A percentile compares a stretch with the other conserved stretches of the same genome.
These are phyloP conservation scores for Crambe crambe DNA, from an alignment of 37 sponge, comb jelly and placozoan species.

Conservation along the genomic window DNA sequence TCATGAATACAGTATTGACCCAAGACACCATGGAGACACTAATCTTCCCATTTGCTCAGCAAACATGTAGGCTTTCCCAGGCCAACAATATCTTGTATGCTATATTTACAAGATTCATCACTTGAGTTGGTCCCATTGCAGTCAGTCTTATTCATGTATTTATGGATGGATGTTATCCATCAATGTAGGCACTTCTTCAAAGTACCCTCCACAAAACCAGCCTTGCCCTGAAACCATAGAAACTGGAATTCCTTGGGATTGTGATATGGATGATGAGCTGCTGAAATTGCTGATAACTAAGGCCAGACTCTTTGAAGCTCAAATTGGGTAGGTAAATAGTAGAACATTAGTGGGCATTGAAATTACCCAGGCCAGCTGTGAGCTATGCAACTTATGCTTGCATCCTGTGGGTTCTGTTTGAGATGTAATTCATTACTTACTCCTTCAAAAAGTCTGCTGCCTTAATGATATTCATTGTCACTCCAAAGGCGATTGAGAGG, in stretches of 20 bases:
- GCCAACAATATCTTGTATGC: no score
- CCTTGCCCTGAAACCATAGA: background rate
- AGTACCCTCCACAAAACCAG: constrained; percentile 10
- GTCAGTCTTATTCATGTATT: no score
- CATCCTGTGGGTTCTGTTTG: background rate
- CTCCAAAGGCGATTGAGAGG: no score
- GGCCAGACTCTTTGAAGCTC: constrained; percentile 49
- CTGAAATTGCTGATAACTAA: constrained; percentile 33
- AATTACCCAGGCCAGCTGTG: background rate
- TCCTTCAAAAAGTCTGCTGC: background rate
- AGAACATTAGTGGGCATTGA: background rate
- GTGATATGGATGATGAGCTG: constrained; percentile 52
- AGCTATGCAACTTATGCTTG: background rate
- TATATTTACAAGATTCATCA: no score
- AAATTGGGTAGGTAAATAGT: constrained; percentile 33
- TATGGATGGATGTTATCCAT: no score
- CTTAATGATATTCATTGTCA: no score
- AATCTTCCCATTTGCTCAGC: no score
- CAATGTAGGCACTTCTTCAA: no score
- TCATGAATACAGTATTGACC: no score
- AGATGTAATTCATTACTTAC: background rate
- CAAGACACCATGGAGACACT: no score
- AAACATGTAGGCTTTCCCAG: no score
- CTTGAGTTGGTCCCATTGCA: no score
- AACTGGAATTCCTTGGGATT: background rate